Evolutionary conservation across 1,140 invertebrate species (phyloP).

Genomic region (Hormaphis cornu): DNA sequence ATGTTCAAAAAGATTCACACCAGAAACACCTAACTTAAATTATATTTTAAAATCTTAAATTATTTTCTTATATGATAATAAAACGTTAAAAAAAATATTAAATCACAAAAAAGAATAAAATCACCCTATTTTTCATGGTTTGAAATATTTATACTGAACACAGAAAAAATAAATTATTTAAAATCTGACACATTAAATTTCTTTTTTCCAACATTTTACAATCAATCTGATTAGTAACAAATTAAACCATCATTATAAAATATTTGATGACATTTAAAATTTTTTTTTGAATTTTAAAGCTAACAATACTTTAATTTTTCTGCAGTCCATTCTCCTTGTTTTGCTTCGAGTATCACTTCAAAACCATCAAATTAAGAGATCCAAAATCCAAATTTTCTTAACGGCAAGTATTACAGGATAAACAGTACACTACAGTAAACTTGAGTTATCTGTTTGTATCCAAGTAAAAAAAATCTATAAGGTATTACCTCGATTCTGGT

Average conservation of each 20-base stretch:
- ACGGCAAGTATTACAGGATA: conserved; percentile 15
- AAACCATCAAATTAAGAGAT: conserved; percentile 19
- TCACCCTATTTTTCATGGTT: background rate
- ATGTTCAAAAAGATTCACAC: background rate
- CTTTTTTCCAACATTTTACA: background rate
- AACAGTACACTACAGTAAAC: conserved; percentile 13
- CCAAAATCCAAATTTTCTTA: conserved; percentile 21
- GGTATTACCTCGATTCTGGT: conserved; percentile 25
- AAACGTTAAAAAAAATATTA: too few relatives aligned
- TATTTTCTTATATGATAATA: too few relatives aligned
- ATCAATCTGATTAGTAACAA: background rate
- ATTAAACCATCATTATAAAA: background rate
- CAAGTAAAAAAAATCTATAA: conserved; percentile 29
- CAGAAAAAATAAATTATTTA: background rate
- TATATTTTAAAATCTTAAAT: background rate
- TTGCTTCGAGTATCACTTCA: background rate
- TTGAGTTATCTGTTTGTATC: conserved; percentile 13
- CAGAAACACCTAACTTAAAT: background rate
- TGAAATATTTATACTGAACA: background rate
- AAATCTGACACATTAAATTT: background rate
- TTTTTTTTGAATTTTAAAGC: conserved; percentile 21
- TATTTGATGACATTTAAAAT: background rate
- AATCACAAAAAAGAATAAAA: background rate
- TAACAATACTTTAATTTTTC: conserved; percentile 14
- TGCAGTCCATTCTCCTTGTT: conserved; percentile 24